phyloP scores from a whole-genome alignment of 2,113 vertebrate genomes.

The Lepidothrix coronata region DNA sequence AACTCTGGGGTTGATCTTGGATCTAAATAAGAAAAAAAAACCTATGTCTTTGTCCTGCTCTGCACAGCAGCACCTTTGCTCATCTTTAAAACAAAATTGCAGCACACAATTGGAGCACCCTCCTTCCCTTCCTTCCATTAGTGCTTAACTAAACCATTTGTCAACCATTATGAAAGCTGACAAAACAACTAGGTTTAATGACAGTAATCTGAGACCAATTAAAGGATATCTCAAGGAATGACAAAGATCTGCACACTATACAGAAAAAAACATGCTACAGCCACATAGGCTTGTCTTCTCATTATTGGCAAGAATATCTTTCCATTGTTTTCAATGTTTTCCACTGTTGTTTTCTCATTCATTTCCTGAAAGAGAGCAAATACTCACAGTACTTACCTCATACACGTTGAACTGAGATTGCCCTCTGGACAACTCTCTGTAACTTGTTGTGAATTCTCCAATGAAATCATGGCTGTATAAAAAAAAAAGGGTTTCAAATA shows the following conservation, averaged over 20 bases:
- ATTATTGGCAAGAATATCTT: neutral
- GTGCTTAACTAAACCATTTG: neutral
- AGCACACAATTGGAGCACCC: neutral
- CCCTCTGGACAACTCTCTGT: constrained; percentile 92
- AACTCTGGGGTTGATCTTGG: neutral
- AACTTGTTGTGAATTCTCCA: constrained; percentile 97
- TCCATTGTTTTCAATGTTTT: neutral
- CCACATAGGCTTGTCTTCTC: neutral
- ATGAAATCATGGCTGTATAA: constrained; percentile 92
- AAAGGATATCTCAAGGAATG: neutral
- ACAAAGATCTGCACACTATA: neutral
- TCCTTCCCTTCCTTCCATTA: neutral
- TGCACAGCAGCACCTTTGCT: neutral
- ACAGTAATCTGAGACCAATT: neutral
- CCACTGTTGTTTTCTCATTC: neutral
- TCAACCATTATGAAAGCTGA: neutral
- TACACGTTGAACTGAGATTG: constrained; percentile 98
- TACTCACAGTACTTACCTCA: constrained; percentile 79
- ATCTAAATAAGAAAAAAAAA: neutral
- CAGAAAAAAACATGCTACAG: neutral
- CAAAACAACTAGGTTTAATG: neutral
- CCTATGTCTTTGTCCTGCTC: neutral
- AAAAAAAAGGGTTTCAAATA: neutral
- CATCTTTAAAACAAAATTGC: neutral
- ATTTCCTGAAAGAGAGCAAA: neutral